phyloP scores from a whole-genome alignment of 2,888 invertebrate species.

The Polyommatus iphigenia region DNA sequence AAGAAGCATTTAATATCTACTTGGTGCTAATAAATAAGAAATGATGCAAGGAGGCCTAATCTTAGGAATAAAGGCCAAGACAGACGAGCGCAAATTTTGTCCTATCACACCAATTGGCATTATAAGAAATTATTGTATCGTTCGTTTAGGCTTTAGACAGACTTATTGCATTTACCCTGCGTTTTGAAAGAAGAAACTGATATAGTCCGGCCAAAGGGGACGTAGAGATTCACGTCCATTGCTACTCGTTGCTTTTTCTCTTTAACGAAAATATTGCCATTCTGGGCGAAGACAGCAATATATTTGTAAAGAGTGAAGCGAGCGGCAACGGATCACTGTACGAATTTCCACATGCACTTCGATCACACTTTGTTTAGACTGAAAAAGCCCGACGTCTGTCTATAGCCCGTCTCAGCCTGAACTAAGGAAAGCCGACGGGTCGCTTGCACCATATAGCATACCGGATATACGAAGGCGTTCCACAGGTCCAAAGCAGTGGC shows the following conservation, averaged over 20 bases:
- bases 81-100: slow-evolving; percentile 5
- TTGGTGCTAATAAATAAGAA: slow-evolving; percentile 1
- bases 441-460: slow-evolving; percentile 78
- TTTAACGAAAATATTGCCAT: too few species aligned
- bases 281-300: too few species aligned
- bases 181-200: background rate
- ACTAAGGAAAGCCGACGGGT: slow-evolving; percentile 38
- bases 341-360: background rate
- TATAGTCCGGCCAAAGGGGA: background rate
- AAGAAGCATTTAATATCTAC: slow-evolving; percentile 3
- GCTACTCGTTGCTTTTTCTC: background rate
- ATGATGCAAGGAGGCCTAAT: slow-evolving; percentile 20
- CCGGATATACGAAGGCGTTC: slow-evolving; percentile 84
- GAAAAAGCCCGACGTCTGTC: background rate
- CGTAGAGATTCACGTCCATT: background rate
- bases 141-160: slow-evolving; percentile 7
- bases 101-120: background rate
- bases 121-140: background rate
- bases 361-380: background rate
- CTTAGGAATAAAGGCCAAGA: slow-evolving; percentile 4
- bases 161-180: background rate
- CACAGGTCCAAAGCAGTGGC: slow-evolving; percentile 84
- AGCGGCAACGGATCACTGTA: background rate
- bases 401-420: background rate
- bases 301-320: background rate